phyloP scores from a whole-genome alignment of 2,888 invertebrate genomes.

The Catocala sponsa region DNA sequence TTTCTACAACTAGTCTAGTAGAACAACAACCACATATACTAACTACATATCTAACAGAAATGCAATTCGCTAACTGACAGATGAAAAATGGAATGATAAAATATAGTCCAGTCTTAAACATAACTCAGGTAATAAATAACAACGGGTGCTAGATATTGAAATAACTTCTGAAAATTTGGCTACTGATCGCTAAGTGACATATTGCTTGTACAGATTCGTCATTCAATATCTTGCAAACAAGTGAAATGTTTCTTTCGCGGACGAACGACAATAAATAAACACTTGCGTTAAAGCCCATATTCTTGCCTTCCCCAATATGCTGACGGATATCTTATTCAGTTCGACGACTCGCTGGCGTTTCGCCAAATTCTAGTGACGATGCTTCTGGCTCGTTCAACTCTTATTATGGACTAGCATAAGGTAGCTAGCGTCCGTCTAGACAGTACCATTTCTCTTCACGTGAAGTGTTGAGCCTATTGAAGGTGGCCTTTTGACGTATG shows the following conservation, averaged over 20 bases:
- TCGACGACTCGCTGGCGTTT: slow-evolving; percentile 10
- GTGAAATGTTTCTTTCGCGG: neutral
- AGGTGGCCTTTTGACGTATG: slow-evolving; percentile 15
- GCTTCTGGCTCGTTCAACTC: slow-evolving; percentile 5
- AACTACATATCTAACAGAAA: too few species aligned
- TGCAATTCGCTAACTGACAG: too few species aligned
- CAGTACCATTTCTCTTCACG: slow-evolving; percentile 22
- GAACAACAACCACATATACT: too few species aligned
- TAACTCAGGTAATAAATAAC: too few species aligned
- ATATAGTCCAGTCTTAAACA: too few species aligned
- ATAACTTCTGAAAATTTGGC: too few species aligned
- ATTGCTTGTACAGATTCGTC: neutral
- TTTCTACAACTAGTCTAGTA: too few species aligned
- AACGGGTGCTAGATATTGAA: too few species aligned
- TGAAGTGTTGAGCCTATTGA: slow-evolving; percentile 17
- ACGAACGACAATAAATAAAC: slow-evolving; percentile 12
- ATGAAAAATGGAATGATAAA: too few species aligned
- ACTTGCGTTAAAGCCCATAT: slow-evolving; percentile 3
- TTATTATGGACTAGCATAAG: slow-evolving; percentile 6
- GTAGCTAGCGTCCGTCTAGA: slow-evolving; percentile 37
- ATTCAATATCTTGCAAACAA: neutral
- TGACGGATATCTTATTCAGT: slow-evolving; percentile 17
- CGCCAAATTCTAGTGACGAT: slow-evolving; percentile 2
- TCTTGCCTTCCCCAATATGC: slow-evolving; percentile 2
- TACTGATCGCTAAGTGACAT: too few species aligned